A percentile compares a stretch with the other conserved stretches of the same genome.
Evolutionary conservation across 2,113 vertebrate genomes (phyloP).

Genomic region (Salvator merianae): DNA sequence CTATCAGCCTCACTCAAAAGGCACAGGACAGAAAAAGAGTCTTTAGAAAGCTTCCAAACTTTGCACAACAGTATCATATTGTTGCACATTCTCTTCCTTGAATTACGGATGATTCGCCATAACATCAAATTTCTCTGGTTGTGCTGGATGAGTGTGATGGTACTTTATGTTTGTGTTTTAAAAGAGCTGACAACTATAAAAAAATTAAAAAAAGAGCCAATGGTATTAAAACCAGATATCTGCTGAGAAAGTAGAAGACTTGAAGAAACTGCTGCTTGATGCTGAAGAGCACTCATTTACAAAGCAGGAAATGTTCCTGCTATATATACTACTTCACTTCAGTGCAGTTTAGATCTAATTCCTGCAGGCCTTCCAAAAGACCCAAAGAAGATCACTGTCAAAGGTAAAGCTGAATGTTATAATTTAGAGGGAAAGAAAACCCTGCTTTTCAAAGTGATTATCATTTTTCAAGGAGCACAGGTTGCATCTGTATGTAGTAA

Average conservation of each 20-base stretch:
- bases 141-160: not conserved
- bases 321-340: not conserved
- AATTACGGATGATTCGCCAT: too few species aligned
- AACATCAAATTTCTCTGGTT: not conserved
- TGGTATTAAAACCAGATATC: not conserved
- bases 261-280: not conserved
- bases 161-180: not conserved
- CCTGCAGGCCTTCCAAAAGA: not conserved
- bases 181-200: not conserved
- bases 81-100: too few species aligned
- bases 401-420: conserved; percentile 1
- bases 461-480: not conserved
- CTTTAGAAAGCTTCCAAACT: too few species aligned
- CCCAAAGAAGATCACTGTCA: not conserved
- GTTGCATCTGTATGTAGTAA: too few species aligned
- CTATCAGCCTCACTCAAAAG: too few species aligned
- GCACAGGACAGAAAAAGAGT: too few species aligned
- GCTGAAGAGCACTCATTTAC: not conserved
- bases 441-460: not conserved
- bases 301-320: conserved; percentile 10
- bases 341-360: not conserved
- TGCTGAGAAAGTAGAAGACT: not conserved
- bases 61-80: too few species aligned
- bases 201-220: not conserved
- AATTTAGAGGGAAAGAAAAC: not conserved